Conservation (phyloP, 2,797 vertebrate genomes). For the Cottoperca gobio region DNA sequence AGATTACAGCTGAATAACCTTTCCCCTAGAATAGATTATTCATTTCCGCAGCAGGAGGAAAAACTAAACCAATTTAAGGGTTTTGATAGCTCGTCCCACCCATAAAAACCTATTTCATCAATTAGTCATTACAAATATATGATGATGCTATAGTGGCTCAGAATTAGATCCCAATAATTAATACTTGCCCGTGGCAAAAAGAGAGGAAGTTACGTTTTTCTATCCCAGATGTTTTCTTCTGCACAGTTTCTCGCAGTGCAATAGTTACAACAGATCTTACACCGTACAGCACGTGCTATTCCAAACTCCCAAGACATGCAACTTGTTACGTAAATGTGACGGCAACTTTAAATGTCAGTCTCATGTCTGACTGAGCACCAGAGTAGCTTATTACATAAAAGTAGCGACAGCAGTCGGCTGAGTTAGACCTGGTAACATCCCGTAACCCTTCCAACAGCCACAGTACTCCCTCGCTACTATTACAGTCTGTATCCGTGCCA, state of each 20-base stretch:
- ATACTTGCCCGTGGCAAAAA: not conserved
- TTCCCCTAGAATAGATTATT: constrained; percentile 15
- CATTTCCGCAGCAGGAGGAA: not conserved
- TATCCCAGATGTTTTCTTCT: not conserved
- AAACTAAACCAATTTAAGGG: not conserved
- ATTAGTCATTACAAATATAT: constrained; percentile 1
- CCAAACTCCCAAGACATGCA: not conserved
- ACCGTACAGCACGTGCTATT: not conserved
- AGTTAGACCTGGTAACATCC: not conserved
- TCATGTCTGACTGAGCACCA: not conserved
- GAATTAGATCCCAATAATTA: constrained; percentile 11
- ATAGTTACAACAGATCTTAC: not conserved
- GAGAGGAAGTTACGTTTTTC: not conserved
- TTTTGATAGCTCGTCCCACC: not conserved
- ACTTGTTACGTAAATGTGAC: not conserved
- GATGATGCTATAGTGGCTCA: not conserved
- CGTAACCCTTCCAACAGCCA: not conserved
- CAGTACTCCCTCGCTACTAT: not conserved
- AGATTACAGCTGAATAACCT: not conserved
- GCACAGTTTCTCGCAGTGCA: not conserved
- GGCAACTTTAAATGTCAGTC: not conserved
- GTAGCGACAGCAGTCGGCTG: not conserved
- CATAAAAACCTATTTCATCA: constrained; percentile 9
- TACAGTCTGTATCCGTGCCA: not conserved
- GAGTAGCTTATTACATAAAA: not conserved